Evolutionary conservation across 2,888 invertebrate genomes (phyloP), one percentile per base, ranked within the genome.

Genomic region (Mesodorylaimus sp.): DNA sequence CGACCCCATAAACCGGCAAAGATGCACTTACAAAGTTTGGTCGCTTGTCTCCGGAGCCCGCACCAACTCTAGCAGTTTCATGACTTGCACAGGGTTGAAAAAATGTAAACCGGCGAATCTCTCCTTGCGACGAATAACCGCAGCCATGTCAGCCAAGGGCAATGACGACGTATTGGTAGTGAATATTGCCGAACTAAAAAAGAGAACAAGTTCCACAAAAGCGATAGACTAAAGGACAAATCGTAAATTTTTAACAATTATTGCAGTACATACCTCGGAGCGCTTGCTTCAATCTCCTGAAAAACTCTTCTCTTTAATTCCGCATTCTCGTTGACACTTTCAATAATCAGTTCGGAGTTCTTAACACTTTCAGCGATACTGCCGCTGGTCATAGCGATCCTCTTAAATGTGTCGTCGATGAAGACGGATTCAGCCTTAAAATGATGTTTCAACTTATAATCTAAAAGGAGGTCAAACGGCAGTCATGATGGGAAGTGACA

Each of bases 101-200:
- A 88, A 88, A 68, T 88, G 87, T 32, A 87, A 74, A 0, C 87
- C 87, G 21, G 81, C 85, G 68, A 85, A 84, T 58, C 76, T 54
- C 3, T 52, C 53, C 57, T 67, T 63, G 59, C 84, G 74, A 51
- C 78, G 75, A 2, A 83, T 79, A 2, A 78, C 75, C 7, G 76
- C 73, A 1, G 81, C 79, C 60, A 88, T 87, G 59, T 85, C 85
- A 52, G 74, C 74, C 56, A 88, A 81, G 13, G 82, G 78, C 21
- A 88, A 73, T 0, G 87, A 87, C 2, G 87, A 87, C 0, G 88
- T 88, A 68, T 88, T 88, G 28, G 83, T 83, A 1, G 84, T 80
- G 66, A 88, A 80, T 54, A 88, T 79, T 2, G 85, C 77, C 58
- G 80, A 77, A 72, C 78, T 80, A 67, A 49, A 47, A 71, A 43